phyloP scores from a whole-genome alignment of 1,140 invertebrate species.

The Hydropsyche tenuis region DNA sequence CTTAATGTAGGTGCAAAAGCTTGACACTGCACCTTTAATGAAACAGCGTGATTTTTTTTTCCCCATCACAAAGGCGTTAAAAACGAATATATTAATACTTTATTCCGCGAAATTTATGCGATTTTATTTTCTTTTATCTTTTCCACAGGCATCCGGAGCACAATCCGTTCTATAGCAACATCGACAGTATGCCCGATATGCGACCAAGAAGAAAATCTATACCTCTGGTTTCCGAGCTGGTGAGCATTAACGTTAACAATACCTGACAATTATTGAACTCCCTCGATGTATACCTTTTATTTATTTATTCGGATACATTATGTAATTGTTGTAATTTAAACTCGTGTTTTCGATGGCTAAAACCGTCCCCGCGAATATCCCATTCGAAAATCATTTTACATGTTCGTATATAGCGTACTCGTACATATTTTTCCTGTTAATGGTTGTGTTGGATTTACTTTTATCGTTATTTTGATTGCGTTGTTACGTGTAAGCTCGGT shows the following conservation, averaged over 20 bases:
- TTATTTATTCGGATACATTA: background rate
- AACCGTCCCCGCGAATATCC: background rate
- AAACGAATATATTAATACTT: no score
- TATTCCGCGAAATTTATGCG: no score
- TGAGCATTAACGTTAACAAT: conserved; percentile 68
- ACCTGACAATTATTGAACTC: background rate
- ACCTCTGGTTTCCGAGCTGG: conserved; percentile 97
- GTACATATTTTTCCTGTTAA: conserved; percentile 16
- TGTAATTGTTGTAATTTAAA: background rate
- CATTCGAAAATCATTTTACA: background rate
- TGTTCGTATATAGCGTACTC: conserved; percentile 51
- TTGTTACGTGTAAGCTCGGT: conserved; percentile 39
- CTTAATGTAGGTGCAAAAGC: conserved; percentile 24
- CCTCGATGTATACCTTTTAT: background rate
- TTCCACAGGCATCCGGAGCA: conserved; percentile 87
- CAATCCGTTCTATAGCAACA: conserved; percentile 99
- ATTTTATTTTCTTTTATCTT: conserved; percentile 49
- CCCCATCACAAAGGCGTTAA: no score
- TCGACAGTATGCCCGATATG: conserved; percentile 99
- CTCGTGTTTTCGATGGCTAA: background rate
- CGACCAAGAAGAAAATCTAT: conserved; percentile 95
- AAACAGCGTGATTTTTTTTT: no score
- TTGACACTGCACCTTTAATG: no score
- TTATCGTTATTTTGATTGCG: conserved; percentile 38
- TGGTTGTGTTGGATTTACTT: conserved; percentile 24